phyloP scores from a whole-genome alignment of 2,113 vertebrate species.

The Gambusia affinis region DNA sequence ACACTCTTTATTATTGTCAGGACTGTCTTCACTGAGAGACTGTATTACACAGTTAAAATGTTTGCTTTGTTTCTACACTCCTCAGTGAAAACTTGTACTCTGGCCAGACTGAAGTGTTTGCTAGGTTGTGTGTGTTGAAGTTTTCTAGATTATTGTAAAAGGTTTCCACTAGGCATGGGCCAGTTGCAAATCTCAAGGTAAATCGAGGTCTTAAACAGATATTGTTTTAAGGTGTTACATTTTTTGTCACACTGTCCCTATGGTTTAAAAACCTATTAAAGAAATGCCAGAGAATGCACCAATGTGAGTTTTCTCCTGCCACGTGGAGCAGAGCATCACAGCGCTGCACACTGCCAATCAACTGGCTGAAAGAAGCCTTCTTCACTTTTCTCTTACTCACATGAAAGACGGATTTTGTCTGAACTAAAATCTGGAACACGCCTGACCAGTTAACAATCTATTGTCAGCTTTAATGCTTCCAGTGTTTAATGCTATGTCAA shows the following conservation, averaged over 20 bases:
- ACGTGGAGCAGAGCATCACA: not conserved
- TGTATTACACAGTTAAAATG: not conserved
- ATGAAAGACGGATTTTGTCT: too few relatives aligned
- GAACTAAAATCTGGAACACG: too few relatives aligned
- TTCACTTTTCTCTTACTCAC: too few relatives aligned
- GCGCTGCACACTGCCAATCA: not conserved
- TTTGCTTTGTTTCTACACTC: constrained; percentile 2
- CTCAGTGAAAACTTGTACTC: constrained; percentile 56
- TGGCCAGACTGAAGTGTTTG: constrained; percentile 15
- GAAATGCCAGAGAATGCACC: not conserved
- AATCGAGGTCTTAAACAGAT: not conserved
- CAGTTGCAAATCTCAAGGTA: not conserved
- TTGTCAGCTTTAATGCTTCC: not conserved
- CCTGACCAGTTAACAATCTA: not conserved
- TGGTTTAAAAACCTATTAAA: not conserved
- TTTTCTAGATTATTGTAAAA: constrained; percentile 21
- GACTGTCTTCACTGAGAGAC: constrained; percentile 53
- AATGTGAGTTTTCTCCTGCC: not conserved
- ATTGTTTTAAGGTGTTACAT: not conserved
- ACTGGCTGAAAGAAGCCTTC: not conserved
- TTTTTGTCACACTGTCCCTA: not conserved
- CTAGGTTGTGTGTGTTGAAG: constrained; percentile 24
- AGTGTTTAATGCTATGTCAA: not conserved
- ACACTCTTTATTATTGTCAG: constrained; percentile 16
- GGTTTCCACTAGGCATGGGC: not conserved